phyloP scores from a whole-genome alignment of 2,888 invertebrate species.

The Galeopsomyia nigrocyanea region DNA sequence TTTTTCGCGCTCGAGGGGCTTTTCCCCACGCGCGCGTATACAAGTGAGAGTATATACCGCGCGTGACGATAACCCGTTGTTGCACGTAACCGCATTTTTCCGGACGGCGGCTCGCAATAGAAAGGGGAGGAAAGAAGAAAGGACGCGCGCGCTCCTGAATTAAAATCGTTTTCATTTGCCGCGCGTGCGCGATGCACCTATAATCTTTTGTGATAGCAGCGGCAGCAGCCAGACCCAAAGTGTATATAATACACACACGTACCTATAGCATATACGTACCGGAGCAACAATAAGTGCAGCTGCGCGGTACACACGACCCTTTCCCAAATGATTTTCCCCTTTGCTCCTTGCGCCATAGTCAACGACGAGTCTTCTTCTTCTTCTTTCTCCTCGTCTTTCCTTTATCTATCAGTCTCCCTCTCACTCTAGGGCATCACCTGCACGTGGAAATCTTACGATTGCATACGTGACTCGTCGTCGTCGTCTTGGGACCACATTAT shows the following conservation, averaged over 20 bases:
- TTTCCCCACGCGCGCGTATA: no score
- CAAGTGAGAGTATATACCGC: no score
- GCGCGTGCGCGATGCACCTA: constrained; percentile 29
- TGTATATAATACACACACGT: not conserved
- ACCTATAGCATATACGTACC: not conserved
- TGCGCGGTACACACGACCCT: constrained; percentile 30
- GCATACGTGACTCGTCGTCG: no score
- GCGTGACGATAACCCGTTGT: no score
- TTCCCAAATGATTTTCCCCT: constrained; percentile 34
- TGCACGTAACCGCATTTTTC: no score
- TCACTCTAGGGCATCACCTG: no score
- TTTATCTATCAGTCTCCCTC: not conserved
- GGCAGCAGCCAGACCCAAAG: not conserved
- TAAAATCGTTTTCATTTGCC: constrained; percentile 39
- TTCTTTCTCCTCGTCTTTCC: no score
- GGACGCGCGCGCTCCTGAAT: constrained; percentile 25
- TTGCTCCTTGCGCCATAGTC: constrained; percentile 1
- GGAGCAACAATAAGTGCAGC: constrained; percentile 39
- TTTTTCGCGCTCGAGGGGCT: no score
- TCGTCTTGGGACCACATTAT: no score
- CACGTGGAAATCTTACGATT: no score
- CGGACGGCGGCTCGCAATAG: not conserved
- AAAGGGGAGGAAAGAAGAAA: constrained; percentile 3
- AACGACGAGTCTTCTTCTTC: no score
- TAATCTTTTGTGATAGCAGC: constrained; percentile 40